phyloP scores from a whole-genome alignment of 2,888 invertebrate genomes.

The Notocelia uddmanniana region DNA sequence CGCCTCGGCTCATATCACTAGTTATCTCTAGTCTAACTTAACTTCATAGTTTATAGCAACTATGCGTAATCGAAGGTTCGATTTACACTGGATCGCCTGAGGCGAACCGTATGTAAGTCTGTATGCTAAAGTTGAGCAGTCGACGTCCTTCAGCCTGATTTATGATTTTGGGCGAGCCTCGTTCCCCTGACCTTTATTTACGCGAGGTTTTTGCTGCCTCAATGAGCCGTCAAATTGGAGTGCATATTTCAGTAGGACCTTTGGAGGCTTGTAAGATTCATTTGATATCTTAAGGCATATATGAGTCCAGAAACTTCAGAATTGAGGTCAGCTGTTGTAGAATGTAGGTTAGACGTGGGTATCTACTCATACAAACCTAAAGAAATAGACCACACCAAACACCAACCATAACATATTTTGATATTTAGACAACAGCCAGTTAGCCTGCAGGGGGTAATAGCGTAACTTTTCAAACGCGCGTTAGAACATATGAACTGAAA shows the following conservation, averaged over 20 bases:
- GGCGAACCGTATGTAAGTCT: not conserved
- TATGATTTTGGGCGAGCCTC: slow-evolving; percentile 33
- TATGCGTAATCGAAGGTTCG: not conserved
- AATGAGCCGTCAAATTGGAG: slow-evolving; percentile 35
- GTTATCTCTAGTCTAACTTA: not conserved
- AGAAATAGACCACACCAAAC: too few relatives aligned
- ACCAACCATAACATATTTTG: too few relatives aligned
- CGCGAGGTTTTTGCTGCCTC: slow-evolving; percentile 29
- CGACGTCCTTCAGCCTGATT: slow-evolving; percentile 33
- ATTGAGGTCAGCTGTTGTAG: not conserved
- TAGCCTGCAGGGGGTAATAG: too few relatives aligned
- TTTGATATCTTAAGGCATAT: not conserved
- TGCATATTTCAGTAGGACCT: slow-evolving; percentile 32
- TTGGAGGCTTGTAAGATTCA: not conserved
- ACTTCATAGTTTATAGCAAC: not conserved
- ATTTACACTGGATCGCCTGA: slow-evolving; percentile 1
- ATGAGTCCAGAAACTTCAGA: not conserved
- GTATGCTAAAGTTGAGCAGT: slow-evolving; percentile 8
- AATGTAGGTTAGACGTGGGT: not conserved
- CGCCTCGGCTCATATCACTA: not conserved
- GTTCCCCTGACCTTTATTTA: slow-evolving; percentile 43
- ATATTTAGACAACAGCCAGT: too few relatives aligned
- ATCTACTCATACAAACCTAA: too few relatives aligned
- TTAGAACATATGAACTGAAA: too few relatives aligned
- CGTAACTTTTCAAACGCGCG: too few relatives aligned